A percentile compares a stretch with the other conserved stretches of the same genome.
Conservation (phyloP, 2,888 invertebrate genomes). For the Cataglyphis altisquamis region DNA sequence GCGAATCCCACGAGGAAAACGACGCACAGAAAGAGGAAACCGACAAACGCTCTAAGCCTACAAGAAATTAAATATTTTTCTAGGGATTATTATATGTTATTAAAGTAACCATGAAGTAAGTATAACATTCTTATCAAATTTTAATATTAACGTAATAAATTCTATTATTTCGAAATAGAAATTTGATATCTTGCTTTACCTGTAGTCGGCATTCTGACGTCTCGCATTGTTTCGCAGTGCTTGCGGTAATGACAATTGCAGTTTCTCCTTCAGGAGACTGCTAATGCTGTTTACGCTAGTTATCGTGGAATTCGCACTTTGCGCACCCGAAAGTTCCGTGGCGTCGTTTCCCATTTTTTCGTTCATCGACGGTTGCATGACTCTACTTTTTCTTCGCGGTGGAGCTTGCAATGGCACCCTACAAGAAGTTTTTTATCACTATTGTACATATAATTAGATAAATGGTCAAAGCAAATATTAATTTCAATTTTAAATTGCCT, state of each 20-base stretch:
- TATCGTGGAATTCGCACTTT: conserved; percentile 92
- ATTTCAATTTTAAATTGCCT: neutral
- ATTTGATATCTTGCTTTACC: conserved; percentile 69
- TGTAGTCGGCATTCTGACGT: conserved; percentile 84
- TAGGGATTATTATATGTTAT: neutral
- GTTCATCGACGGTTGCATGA: conserved; percentile 87
- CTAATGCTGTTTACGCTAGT: conserved; percentile 95
- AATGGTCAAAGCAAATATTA: neutral
- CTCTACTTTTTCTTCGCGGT: conserved; percentile 89
- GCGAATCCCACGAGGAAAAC: conserved; percentile 94
- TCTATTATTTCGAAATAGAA: neutral
- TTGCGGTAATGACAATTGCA: conserved; percentile 88
- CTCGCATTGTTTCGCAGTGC: conserved; percentile 82
- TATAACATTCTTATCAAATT: neutral
- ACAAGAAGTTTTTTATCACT: conserved; percentile 57
- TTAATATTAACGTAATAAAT: neutral
- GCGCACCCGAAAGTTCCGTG: conserved; percentile 87
- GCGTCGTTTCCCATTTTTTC: conserved; percentile 87
- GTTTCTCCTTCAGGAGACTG: conserved; percentile 93
- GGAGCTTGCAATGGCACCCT: conserved; percentile 90
- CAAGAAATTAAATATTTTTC: neutral
- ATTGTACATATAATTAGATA: neutral
- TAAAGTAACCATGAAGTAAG: neutral
- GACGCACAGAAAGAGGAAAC: conserved; percentile 92
- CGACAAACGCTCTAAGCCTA: conserved; percentile 94